These are phyloP conservation scores for Andricus curvator DNA, from an alignment of 2,888 invertebrate genomes.

Conservation along the genomic window DNA sequence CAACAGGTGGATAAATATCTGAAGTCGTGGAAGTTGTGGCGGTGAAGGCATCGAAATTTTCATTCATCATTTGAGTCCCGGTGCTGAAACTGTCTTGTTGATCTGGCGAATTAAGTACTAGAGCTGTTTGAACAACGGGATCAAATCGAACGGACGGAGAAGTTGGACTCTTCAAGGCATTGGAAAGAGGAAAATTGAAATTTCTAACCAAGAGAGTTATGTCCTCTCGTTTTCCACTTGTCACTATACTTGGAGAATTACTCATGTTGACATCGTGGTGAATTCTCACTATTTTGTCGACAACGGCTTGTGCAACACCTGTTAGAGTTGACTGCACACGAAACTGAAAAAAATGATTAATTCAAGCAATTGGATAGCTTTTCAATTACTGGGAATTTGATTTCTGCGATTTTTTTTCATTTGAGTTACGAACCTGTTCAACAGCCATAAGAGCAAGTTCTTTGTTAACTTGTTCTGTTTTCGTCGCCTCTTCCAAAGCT, in stretches of 20 bases:
- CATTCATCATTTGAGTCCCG: conserved; percentile 61
- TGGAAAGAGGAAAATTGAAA: conserved; percentile 89
- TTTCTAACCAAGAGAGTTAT: conserved; percentile 92
- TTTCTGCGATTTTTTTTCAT: no score
- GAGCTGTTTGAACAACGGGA: conserved; percentile 81
- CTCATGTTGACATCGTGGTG: conserved; percentile 89
- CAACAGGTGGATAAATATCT: conserved; percentile 73
- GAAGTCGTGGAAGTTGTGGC: conserved; percentile 76
- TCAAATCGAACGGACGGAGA: conserved; percentile 82
- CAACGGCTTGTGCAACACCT: conserved; percentile 91
- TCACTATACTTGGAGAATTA: conserved; percentile 76
- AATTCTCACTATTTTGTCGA: conserved; percentile 90
- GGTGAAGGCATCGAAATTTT: conserved; percentile 71
- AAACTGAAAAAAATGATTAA: conserved; percentile 80
- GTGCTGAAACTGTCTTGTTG: conserved; percentile 60
- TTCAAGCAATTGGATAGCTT: not conserved
- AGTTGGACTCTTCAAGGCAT: conserved; percentile 81
- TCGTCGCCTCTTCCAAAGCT: conserved; percentile 88
- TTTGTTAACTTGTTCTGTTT: conserved; percentile 89
- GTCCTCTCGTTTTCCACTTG: conserved; percentile 86
- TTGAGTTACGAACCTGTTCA: conserved; percentile 81
- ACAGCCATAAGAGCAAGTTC: conserved; percentile 89
- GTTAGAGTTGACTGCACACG: conserved; percentile 88
- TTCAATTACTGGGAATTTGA: no score
- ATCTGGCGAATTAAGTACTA: conserved; percentile 59